These are phyloP conservation scores for Frankliniella fusca DNA, from an alignment of 2,888 invertebrate species.

Conservation along the genomic window DNA sequence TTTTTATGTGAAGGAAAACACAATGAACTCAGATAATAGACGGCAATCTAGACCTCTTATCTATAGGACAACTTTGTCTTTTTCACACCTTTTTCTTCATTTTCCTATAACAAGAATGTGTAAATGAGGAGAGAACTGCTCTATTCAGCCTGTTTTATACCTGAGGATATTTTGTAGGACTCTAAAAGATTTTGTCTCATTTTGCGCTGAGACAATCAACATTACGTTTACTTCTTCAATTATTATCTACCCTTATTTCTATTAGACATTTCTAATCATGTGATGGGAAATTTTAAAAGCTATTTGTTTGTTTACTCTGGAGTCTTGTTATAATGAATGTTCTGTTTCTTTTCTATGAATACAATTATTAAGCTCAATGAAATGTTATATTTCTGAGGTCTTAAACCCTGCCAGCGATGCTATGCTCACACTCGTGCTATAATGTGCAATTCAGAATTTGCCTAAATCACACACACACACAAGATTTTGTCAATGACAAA, in stretches of 20 bases:
- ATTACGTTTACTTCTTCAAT: not conserved
- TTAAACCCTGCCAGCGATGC: not conserved
- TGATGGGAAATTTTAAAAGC: not conserved
- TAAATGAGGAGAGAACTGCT: not conserved
- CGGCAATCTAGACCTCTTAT: not conserved
- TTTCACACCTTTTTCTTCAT: not conserved
- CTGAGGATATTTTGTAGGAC: conserved; percentile 3
- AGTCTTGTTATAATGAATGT: not conserved
- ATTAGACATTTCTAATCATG: not conserved
- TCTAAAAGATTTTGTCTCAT: not conserved
- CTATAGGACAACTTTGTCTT: not conserved
- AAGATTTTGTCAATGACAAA: not conserved
- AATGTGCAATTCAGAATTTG: not conserved
- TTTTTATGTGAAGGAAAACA: not conserved
- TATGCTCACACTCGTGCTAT: not conserved
- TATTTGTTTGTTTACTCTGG: not conserved
- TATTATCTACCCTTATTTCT: not conserved
- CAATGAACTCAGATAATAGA: not conserved
- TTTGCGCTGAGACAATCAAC: conserved; percentile 21
- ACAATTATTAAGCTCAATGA: not conserved
- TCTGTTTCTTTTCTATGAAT: conserved; percentile 6
- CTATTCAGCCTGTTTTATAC: conserved; percentile 9
- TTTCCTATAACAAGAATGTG: not conserved
- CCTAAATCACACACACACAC: not conserved
- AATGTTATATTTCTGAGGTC: not conserved